Percentiles rank a stretch among this genome's conserved stretches.
These are phyloP conservation scores for Anthopleura xanthogrammica DNA, from an alignment of 92 coral and sea anemone species.

Conservation along the genomic window DNA sequence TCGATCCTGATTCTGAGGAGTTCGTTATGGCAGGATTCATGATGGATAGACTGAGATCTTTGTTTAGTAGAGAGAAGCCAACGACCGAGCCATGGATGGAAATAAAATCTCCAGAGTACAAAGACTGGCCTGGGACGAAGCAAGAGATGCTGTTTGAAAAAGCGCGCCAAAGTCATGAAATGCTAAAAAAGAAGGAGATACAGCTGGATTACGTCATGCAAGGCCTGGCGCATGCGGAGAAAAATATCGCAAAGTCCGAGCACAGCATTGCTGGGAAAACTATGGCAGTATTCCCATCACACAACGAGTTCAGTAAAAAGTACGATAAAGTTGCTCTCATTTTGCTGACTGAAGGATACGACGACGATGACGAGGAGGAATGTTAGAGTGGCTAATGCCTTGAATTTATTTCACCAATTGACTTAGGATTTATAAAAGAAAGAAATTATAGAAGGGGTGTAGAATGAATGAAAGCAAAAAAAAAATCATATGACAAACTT, in stretches of 20 bases:
- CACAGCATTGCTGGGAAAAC: not conserved
- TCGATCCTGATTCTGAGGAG: conserved; percentile 23
- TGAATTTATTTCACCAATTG: not conserved
- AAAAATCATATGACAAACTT: too few relatives aligned
- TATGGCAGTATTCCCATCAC: not conserved
- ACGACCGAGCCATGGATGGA: conserved; percentile 50
- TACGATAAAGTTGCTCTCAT: not conserved
- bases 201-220: not conserved
- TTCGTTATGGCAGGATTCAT: conserved; percentile 44
- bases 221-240: not conserved
- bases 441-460: too few relatives aligned
- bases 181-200: not conserved
- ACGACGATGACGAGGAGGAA: not conserved
- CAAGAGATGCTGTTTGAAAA: not conserved
- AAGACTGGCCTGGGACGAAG: not conserved
- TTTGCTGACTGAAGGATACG: not conserved
- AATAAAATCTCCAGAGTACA: not conserved
- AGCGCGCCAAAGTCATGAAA: not conserved
- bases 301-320: not conserved
- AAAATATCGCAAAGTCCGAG: not conserved
- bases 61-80: conserved; percentile 27
- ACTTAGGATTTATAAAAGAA: not conserved
- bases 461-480: too few relatives aligned
- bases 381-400: not conserved
- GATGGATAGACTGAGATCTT: conserved; percentile 24